Evolutionary conservation across 2,113 vertebrate species (phyloP).

Genomic region (Tachysurus vachellii): DNA sequence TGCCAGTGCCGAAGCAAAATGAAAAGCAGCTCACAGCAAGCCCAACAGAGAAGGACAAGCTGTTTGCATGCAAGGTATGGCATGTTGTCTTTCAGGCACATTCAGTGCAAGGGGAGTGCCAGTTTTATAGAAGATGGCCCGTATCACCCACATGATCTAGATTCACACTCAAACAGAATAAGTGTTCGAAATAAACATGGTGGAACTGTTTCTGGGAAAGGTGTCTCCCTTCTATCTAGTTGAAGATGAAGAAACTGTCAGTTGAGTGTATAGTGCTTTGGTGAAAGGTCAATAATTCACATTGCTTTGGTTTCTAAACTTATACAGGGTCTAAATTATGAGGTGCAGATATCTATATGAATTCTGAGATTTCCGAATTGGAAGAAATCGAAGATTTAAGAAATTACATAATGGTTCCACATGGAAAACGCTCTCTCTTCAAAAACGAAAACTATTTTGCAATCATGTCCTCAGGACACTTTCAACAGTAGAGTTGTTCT

Average conservation of each 20-base stretch:
- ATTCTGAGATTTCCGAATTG: too few relatives aligned
- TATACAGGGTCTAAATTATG: background rate
- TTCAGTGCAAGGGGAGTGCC: conserved; percentile 26
- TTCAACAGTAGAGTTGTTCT: conserved; percentile 5
- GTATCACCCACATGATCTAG: conserved; percentile 35
- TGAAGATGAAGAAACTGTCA: conserved; percentile 39
- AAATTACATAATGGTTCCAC: background rate
- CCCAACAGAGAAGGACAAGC: conserved; percentile 59
- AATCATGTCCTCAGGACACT: background rate
- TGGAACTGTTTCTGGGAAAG: conserved; percentile 36
- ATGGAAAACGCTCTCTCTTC: background rate
- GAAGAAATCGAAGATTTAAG: background rate
- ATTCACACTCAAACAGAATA: conserved; percentile 6
- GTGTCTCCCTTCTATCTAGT: conserved; percentile 11
- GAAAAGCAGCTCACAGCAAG: conserved; percentile 60
- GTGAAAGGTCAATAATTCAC: conserved; percentile 33
- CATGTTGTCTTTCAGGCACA: conserved; percentile 5
- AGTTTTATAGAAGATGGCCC: conserved; percentile 39
- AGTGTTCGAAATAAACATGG: conserved; percentile 4
- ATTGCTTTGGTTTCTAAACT: background rate
- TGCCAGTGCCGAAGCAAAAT: conserved; percentile 48
- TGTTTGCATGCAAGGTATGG: conserved; percentile 74
- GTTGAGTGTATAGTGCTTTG: background rate
- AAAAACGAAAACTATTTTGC: background rate
- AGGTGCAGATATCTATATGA: background rate